These are phyloP conservation scores for Acheta domesticus DNA, from an alignment of 2,888 invertebrate species.

Conservation along the genomic window DNA sequence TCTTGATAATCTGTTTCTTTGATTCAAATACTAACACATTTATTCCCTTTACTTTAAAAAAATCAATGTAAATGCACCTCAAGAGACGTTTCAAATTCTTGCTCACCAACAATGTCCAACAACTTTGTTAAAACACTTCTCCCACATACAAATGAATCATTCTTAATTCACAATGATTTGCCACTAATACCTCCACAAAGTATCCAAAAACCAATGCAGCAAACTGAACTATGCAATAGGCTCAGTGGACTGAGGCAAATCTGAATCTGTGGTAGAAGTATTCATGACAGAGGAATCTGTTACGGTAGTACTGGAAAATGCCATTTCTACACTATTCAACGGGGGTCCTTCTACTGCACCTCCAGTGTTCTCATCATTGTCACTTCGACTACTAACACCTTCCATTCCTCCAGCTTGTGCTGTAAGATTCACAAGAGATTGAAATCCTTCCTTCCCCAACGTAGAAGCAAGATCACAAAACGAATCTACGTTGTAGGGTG, in stretches of 20 bases:
- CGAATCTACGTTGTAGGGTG: constrained; percentile 31
- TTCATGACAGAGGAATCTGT: constrained; percentile 27
- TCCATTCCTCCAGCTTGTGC: constrained; percentile 34
- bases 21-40: too few relatives aligned
- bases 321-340: constrained; percentile 34
- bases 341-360: not conserved
- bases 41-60: too few relatives aligned
- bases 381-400: constrained; percentile 21
- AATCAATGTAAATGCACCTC: too few relatives aligned
- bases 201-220: too few relatives aligned
- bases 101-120: too few relatives aligned
- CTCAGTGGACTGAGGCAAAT: constrained; percentile 29
- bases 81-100: too few relatives aligned
- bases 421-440: constrained; percentile 40
- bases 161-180: too few relatives aligned
- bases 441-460: constrained; percentile 40
- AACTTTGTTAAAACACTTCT: too few relatives aligned
- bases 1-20: too few relatives aligned
- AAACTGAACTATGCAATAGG: constrained; percentile 28
- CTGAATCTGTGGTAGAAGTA: not conserved
- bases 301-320: constrained; percentile 34
- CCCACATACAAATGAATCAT: too few relatives aligned
- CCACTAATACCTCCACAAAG: too few relatives aligned
- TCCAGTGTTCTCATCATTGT: not conserved
- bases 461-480: constrained; percentile 39